Percentiles rank a stretch among this genome's conserved stretches.
These are phyloP conservation scores for Staurois parvus DNA, from an alignment of 2,797 vertebrate species.

Conservation along the genomic window DNA sequence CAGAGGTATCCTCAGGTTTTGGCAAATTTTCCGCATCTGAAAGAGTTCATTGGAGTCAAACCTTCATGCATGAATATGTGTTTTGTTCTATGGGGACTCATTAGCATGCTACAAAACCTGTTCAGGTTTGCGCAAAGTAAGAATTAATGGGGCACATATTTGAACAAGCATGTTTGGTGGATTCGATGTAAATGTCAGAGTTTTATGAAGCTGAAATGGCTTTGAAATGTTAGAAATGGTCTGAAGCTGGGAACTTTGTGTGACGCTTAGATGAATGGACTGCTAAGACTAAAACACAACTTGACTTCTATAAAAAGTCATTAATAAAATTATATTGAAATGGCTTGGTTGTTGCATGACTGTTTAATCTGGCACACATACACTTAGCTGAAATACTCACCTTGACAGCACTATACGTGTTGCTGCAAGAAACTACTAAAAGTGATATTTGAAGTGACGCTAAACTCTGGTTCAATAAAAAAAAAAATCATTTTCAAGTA, in stretches of 20 bases:
- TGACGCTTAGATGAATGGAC: not conserved
- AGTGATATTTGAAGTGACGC: too few species aligned
- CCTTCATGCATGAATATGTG: slow-evolving; percentile 26
- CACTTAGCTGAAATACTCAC: too few species aligned
- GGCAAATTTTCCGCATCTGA: not conserved
- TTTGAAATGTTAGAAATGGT: slow-evolving; percentile 6
- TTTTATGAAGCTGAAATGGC: slow-evolving; percentile 5
- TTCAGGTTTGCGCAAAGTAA: slow-evolving; percentile 7
- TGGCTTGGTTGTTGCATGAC: too few species aligned
- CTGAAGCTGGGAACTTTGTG: not conserved
- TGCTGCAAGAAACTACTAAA: too few species aligned
- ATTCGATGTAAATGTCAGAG: not conserved
- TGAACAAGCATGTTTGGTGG: not conserved
- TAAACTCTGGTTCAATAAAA: too few species aligned
- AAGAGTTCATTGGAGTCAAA: slow-evolving; percentile 17
- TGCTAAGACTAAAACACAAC: not conserved
- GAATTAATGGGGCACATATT: slow-evolving; percentile 5
- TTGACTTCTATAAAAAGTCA: not conserved
- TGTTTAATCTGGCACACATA: too few species aligned
- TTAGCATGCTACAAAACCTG: slow-evolving; percentile 31
- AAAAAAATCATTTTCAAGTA: too few species aligned
- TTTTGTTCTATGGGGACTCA: slow-evolving; percentile 19
- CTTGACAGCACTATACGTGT: too few species aligned
- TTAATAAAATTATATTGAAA: too few species aligned
- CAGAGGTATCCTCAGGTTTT: not conserved